Conservation (phyloP, 2,888 invertebrate species). For the Prenolepis imparis region DNA sequence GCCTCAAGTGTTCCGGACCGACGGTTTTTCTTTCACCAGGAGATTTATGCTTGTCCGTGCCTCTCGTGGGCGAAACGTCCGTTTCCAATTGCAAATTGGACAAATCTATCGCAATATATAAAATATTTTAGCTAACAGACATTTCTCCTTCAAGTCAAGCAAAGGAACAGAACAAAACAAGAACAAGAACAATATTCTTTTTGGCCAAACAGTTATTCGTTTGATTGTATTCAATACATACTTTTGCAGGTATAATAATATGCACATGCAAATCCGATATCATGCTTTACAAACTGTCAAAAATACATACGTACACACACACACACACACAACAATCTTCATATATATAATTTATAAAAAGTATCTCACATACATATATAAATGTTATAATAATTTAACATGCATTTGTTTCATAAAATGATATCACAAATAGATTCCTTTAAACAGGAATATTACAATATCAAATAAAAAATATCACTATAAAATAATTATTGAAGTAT, state of each 20-base stretch:
- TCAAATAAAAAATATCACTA: conserved; percentile 3
- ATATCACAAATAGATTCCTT: background rate
- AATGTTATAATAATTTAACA: conserved; percentile 2
- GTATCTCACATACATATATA: background rate
- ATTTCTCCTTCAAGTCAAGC: background rate
- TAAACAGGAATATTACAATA: conserved; percentile 7
- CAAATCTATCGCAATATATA: conserved; percentile 88
- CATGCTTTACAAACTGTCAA: conserved; percentile 60
- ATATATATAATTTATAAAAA: conserved; percentile 4
- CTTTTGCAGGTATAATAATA: conserved; percentile 16
- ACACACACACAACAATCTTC: background rate
- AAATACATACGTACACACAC: background rate
- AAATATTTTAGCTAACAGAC: conserved; percentile 21
- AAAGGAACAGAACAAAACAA: conserved; percentile 5
- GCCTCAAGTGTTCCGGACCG: conserved; percentile 88
- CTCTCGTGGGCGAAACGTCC: conserved; percentile 87
- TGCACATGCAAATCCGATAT: conserved; percentile 61
- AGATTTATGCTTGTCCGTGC: conserved; percentile 81
- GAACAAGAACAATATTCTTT: conserved; percentile 22
- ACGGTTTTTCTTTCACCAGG: conserved; percentile 87
- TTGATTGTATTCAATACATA: conserved; percentile 20
- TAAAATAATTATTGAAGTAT: conserved; percentile 6
- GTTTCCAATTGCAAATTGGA: conserved; percentile 93
- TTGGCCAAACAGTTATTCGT: conserved; percentile 9
- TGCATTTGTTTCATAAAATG: conserved; percentile 27